A percentile compares a stretch with the other conserved stretches of the same genome.
Conservation (phyloP, 2,888 invertebrate species). For the Perizoma affinitatum region DNA sequence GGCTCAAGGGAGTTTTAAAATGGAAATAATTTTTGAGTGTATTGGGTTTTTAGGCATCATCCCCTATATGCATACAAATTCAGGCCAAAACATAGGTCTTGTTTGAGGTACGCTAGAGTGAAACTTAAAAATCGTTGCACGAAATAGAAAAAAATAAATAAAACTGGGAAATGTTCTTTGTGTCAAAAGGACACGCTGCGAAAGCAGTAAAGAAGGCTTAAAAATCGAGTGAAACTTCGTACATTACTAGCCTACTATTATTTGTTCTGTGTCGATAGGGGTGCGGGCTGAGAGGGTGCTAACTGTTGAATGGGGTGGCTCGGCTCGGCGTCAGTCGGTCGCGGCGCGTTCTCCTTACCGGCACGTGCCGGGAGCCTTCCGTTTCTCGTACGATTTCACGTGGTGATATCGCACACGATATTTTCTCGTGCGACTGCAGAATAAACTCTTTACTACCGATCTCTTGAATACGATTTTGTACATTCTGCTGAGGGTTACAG, state of each 20-base stretch:
- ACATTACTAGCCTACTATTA: constrained; percentile 2
- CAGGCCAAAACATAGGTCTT: too few relatives aligned
- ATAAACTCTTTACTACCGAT: constrained; percentile 7
- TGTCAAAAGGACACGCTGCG: too few relatives aligned
- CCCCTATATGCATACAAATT: too few relatives aligned
- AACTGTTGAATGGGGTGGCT: constrained; percentile 80
- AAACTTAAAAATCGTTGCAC: too few relatives aligned
- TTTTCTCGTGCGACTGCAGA: constrained; percentile 35
- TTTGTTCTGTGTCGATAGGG: constrained; percentile 49
- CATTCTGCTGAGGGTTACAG: too few relatives aligned
- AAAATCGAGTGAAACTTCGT: constrained; percentile 1
- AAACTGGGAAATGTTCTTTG: too few relatives aligned
- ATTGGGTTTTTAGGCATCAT: too few relatives aligned
- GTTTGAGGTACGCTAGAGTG: too few relatives aligned
- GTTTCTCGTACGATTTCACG: constrained; percentile 28
- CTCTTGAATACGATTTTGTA: background rate
- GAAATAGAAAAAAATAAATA: too few relatives aligned
- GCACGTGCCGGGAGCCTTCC: constrained; percentile 49
- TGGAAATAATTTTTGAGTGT: too few relatives aligned
- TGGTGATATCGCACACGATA: constrained; percentile 37
- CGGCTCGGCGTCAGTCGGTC: constrained; percentile 76
- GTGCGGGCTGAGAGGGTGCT: constrained; percentile 70
- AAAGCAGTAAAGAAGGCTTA: too few relatives aligned
- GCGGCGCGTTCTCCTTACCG: constrained; percentile 55
- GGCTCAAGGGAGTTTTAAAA: too few relatives aligned